Evolutionary conservation across 2,113 vertebrate species (phyloP), one percentile per base, ranked within the genome.

Genomic region (Etheostoma spectabile): DNA sequence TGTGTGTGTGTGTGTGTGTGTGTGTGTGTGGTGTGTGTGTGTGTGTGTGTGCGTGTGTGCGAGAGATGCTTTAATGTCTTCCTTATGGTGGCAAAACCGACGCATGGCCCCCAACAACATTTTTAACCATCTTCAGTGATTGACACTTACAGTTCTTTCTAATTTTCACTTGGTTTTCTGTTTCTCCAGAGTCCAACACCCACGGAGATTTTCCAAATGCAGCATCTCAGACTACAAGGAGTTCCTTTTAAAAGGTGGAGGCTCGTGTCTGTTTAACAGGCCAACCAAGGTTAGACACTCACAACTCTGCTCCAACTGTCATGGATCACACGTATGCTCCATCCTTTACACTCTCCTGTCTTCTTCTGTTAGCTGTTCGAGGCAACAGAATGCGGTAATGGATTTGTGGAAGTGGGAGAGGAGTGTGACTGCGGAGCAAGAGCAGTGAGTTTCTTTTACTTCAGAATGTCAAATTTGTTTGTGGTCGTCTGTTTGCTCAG

Each of bases 151-250:
- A 21, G 1, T 21, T 76, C 53, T 67, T 13, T 38, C 61, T 51
- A 55, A 59, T 63, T 55, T 72, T 84, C 68, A 64, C 24, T 27
- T 33, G 1, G 4, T 76, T 0, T 74, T 55, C 61, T 93, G 21
- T 89, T 74, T n/a, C 75, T 83, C 55, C 84, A 99, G 98, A 80
- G 96, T 98, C 33, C 98, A 97, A 60, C 96, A 97, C 86, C 94
- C 97, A n/a, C 95, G 97, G 60, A 97, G 92, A 90, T 99, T 99
- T 93, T 99, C 98, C 52, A 99, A 97, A 89, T 99, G 98, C 94
- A 99, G 98, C 92, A 97, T 99, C 92, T 93, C 96, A 35, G 97
- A 98, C 83, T 99, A 97, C 86, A 98, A 96, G 93, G 97, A 98
- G 79, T 99, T 99, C 89, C 95, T 99, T 56, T 91, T 95, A 80